phyloP scores from a whole-genome alignment of 2,113 vertebrate genomes.

The Stegostoma tigrinum region DNA sequence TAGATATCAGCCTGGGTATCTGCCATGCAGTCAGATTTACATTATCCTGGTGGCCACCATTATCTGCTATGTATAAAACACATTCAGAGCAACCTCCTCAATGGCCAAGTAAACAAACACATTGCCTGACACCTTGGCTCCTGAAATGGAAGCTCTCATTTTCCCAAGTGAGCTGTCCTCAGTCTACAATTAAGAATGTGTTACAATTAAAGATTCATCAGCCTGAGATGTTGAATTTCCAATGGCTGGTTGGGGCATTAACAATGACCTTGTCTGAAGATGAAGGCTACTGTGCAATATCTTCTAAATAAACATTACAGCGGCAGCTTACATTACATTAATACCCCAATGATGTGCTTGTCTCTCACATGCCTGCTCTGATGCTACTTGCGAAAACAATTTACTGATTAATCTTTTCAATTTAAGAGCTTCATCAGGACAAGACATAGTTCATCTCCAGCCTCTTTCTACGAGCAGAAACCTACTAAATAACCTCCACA shows the following conservation, averaged over 20 bases:
- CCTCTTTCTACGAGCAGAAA: not conserved
- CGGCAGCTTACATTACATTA: slow-evolving; percentile 8
- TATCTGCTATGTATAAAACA: not conserved
- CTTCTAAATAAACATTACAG: slow-evolving; percentile 20
- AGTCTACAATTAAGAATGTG: not conserved
- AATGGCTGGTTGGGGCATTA: not conserved
- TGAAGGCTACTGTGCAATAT: not conserved
- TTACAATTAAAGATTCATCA: slow-evolving; percentile 28
- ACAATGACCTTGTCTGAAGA: slow-evolving; percentile 20
- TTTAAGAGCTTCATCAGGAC: slow-evolving; percentile 7
- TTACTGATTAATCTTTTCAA: slow-evolving; percentile 25
- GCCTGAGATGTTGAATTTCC: not conserved
- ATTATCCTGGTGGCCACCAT: not conserved
- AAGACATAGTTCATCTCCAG: not conserved
- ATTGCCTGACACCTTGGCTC: not conserved
- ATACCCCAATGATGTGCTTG: not conserved
- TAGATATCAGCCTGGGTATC: not conserved
- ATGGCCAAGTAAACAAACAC: not conserved
- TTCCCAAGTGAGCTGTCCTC: not conserved
- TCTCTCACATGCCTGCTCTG: not conserved
- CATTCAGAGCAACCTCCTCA: not conserved
- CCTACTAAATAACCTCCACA: not conserved
- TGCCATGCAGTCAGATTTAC: not conserved
- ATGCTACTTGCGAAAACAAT: not conserved
- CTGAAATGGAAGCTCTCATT: not conserved